These are phyloP conservation scores for Matsumurasca onukii DNA, from an alignment of 1,140 invertebrate species.

Conservation along the genomic window DNA sequence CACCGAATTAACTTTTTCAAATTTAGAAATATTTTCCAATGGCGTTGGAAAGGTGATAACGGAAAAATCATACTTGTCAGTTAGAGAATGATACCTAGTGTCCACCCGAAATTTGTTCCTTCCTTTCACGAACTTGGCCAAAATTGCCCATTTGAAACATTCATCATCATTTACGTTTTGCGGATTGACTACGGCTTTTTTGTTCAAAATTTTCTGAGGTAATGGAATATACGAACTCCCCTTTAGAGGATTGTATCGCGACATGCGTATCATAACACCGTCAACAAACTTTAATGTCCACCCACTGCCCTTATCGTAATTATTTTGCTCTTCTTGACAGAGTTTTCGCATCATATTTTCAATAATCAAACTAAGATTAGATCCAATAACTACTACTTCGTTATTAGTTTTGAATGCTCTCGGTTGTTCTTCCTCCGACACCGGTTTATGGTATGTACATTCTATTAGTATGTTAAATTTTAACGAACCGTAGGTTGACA, in stretches of 20 bases:
- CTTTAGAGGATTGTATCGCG: neutral
- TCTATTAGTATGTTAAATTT: conserved; percentile 2
- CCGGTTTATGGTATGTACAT: neutral
- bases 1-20: conserved; percentile 10
- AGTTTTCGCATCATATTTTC: conserved; percentile 3
- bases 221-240: neutral
- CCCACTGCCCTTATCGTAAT: conserved; percentile 9
- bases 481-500: no score
- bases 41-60: neutral
- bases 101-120: neutral
- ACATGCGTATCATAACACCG: neutral
- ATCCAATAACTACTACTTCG: neutral
- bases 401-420: neutral
- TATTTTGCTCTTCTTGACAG: no score
- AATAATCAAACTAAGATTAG: no score
- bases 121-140: neutral
- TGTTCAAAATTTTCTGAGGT: neutral
- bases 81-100: neutral
- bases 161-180: neutral
- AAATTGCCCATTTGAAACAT: conserved; percentile 21
- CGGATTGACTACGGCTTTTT: conserved; percentile 13
- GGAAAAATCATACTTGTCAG: neutral
- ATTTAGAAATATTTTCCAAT: neutral
- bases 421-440: no score
- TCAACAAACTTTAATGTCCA: neutral